Percentiles rank a stretch among this genome's conserved stretches.
Conservation (phyloP, 2,113 vertebrate genomes). For the Oplegnathus fasciatus region DNA sequence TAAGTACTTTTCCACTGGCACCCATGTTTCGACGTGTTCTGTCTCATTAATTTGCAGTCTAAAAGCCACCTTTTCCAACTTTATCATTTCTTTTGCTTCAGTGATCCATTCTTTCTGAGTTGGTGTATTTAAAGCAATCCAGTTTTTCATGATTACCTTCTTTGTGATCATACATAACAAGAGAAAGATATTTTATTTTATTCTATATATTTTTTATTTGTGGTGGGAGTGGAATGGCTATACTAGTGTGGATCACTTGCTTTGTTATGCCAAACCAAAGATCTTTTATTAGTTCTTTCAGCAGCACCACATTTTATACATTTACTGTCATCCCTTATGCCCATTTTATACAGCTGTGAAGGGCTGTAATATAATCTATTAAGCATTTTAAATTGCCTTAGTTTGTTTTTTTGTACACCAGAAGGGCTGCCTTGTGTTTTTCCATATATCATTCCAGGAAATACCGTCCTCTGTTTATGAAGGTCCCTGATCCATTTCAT, state of each 20-base stretch:
- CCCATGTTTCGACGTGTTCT: no score
- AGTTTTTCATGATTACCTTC: neutral
- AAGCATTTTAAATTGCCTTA: no score
- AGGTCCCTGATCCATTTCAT: no score
- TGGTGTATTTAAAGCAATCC: no score
- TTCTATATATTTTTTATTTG: neutral
- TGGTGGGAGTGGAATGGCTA: neutral
- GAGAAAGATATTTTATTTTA: neutral
- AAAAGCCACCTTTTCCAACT: no score
- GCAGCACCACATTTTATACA: neutral
- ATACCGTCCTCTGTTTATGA: neutral
- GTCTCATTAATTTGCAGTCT: no score
- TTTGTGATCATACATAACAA: neutral
- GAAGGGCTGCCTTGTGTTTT: neutral
- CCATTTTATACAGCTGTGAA: neutral
- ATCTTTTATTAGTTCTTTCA: neutral
- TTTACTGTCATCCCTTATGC: neutral
- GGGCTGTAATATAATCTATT: neutral
- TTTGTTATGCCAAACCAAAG: neutral
- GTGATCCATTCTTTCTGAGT: no score
- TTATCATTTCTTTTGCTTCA: no score
- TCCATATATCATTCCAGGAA: neutral
- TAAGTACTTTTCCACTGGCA: no score
- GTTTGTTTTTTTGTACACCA: no score
- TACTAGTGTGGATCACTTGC: no score